These are phyloP conservation scores for Melanotaenia pygmaea DNA, from an alignment of 2,797 vertebrate genomes.

Conservation along the genomic window DNA sequence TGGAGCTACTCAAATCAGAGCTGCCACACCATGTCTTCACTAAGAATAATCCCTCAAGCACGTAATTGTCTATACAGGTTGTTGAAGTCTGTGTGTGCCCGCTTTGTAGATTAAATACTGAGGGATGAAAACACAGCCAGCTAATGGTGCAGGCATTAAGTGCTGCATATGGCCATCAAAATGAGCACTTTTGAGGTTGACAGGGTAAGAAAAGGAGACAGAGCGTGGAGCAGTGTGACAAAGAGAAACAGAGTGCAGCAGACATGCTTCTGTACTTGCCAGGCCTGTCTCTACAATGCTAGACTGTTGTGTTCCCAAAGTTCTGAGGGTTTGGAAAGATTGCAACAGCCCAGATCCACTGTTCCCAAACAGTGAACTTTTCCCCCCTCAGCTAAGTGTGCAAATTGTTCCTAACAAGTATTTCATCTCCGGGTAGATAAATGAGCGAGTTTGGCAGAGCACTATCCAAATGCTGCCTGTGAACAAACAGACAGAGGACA, in stretches of 20 bases:
- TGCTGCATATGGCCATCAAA: constrained; percentile 65
- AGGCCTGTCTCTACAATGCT: constrained; percentile 51
- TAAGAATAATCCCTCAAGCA: constrained; percentile 55
- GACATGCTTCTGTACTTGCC: constrained; percentile 36
- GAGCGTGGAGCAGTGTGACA: constrained; percentile 34
- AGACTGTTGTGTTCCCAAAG: constrained; percentile 48
- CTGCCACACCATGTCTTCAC: constrained; percentile 44
- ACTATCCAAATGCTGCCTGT: constrained; percentile 41
- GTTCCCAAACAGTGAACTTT: constrained; percentile 53
- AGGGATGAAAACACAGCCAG: constrained; percentile 72
- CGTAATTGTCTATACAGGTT: constrained; percentile 61
- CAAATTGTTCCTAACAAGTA: constrained; percentile 65
- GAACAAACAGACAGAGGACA: constrained; percentile 25
- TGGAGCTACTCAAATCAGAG: constrained; percentile 27
- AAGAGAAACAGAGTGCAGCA: constrained; percentile 37
- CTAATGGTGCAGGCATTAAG: constrained; percentile 76
- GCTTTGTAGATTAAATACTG: constrained; percentile 62
- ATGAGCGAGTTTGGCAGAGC: constrained; percentile 50
- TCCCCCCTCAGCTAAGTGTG: constrained; percentile 37
- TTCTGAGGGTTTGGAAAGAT: constrained; percentile 47
- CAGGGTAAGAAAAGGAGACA: constrained; percentile 55
- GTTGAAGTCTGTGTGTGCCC: constrained; percentile 50
- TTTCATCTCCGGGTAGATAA: constrained; percentile 57
- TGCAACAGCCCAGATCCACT: constrained; percentile 44
- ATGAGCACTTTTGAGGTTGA: constrained; percentile 67